phyloP scores from a whole-genome alignment of 2,888 invertebrate species.

The Morpho achilles region DNA sequence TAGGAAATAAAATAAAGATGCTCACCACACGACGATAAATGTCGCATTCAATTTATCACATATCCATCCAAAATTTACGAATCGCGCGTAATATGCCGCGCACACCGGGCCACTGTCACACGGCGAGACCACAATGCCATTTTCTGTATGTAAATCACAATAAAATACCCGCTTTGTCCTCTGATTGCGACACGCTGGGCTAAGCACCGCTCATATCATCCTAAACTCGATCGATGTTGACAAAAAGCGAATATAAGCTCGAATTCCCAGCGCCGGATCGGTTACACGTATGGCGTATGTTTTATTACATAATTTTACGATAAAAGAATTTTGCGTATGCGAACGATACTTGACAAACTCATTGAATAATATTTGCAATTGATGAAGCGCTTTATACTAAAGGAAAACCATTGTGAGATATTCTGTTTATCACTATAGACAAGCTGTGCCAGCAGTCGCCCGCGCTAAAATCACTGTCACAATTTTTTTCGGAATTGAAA shows the following conservation, averaged over 20 bases:
- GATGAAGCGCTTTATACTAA: too few species aligned
- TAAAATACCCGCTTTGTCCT: slow-evolving; percentile 72
- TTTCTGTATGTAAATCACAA: slow-evolving; percentile 74
- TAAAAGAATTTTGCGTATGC: neutral
- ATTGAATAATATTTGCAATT: neutral
- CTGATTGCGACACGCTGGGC: slow-evolving; percentile 72
- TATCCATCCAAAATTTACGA: slow-evolving; percentile 8
- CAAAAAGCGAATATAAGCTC: slow-evolving; percentile 39
- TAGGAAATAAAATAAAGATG: neutral
- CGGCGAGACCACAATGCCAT: slow-evolving; percentile 62
- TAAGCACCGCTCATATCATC: slow-evolving; percentile 60
- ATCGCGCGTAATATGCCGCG: slow-evolving; percentile 28
- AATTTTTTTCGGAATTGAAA: too few species aligned
- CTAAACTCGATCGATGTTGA: slow-evolving; percentile 39
- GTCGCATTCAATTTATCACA: slow-evolving; percentile 4
- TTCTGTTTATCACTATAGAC: too few species aligned
- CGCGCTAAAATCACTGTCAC: too few species aligned
- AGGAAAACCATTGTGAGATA: too few species aligned
- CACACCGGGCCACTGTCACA: slow-evolving; percentile 67
- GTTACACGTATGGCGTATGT: slow-evolving; percentile 14
- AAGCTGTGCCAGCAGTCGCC: too few species aligned
- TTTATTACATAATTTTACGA: slow-evolving; percentile 1
- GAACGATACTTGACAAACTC: neutral
- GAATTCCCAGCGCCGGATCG: slow-evolving; percentile 24
- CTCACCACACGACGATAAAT: neutral